Evolutionary conservation across 2,113 vertebrate genomes (phyloP).

Genomic region (Aepyceros melampus): DNA sequence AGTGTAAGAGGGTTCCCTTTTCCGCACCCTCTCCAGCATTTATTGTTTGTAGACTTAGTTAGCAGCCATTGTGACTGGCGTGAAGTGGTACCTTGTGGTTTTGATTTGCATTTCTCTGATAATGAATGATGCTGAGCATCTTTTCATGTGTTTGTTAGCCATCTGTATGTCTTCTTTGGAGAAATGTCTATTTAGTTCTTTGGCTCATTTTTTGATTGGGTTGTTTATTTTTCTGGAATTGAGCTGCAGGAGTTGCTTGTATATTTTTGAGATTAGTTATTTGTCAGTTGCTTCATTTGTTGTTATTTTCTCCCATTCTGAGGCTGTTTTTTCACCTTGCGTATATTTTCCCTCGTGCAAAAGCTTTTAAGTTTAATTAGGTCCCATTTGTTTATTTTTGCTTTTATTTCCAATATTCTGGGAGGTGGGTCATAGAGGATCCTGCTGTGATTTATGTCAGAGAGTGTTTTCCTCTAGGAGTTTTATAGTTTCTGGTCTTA

Average conservation of each 20-base stretch:
- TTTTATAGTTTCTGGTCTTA: background rate
- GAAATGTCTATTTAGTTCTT: background rate
- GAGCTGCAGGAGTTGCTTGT: background rate
- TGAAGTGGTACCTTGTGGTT: background rate
- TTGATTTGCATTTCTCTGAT: background rate
- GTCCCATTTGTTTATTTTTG: background rate
- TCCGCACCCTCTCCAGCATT: background rate
- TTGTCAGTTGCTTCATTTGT: background rate
- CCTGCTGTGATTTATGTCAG: background rate
- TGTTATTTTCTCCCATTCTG: background rate
- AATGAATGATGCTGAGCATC: background rate
- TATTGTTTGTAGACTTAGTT: background rate
- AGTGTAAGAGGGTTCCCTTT: background rate
- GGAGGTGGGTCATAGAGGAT: background rate
- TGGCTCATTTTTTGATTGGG: background rate
- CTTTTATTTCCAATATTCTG: background rate
- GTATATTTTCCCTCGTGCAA: background rate
- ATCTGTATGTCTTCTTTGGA: background rate
- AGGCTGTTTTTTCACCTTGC: background rate
- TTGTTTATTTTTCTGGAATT: background rate
- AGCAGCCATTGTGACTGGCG: background rate
- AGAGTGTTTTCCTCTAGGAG: background rate
- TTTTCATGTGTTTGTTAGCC: background rate
- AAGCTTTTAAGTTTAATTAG: background rate
- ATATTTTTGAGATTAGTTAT: background rate